A percentile compares a stretch with the other conserved stretches of the same genome.
Conservation (phyloP, 2,888 invertebrate genomes). For the Incurvaria masculella region DNA sequence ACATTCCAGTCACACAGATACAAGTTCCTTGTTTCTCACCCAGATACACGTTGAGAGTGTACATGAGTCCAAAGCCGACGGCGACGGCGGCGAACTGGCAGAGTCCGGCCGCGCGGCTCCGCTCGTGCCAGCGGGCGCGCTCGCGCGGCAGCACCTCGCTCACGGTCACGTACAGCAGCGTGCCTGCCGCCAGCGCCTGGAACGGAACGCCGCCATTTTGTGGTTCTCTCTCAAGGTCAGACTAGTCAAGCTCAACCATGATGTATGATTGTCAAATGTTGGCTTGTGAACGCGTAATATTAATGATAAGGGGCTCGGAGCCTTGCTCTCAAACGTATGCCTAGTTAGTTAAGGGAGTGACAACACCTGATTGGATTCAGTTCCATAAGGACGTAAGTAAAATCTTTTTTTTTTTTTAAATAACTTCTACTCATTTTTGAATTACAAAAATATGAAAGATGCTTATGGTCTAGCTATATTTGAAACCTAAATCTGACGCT, state of each 20-base stretch:
- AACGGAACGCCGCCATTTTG: too few species aligned
- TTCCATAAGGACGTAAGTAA: too few species aligned
- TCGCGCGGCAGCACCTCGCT: conserved; percentile 76
- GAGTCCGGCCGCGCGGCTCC: conserved; percentile 56
- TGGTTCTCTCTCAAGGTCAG: too few species aligned
- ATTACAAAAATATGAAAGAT: too few species aligned
- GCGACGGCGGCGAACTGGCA: conserved; percentile 59
- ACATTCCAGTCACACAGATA: too few species aligned
- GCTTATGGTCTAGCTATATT: too few species aligned
- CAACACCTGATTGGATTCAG: too few species aligned
- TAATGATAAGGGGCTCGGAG: not conserved
- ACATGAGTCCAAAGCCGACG: conserved; percentile 63
- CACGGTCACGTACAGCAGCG: conserved; percentile 72
- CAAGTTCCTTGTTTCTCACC: conserved; percentile 42
- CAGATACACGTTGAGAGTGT: conserved; percentile 59
- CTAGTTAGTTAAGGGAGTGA: too few species aligned
- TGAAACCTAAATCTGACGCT: too few species aligned
- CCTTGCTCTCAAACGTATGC: too few species aligned
- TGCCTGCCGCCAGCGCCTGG: conserved; percentile 71
- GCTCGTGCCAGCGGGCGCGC: conserved; percentile 68
- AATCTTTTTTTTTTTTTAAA: too few species aligned
- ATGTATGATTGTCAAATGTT: not conserved
- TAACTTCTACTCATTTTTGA: too few species aligned
- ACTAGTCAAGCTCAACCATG: not conserved
- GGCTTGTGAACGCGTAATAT: not conserved